A percentile compares a stretch with the other conserved stretches of the same genome.
Conservation (phyloP, 2,113 vertebrate genomes). For the Carassius carassius region DNA sequence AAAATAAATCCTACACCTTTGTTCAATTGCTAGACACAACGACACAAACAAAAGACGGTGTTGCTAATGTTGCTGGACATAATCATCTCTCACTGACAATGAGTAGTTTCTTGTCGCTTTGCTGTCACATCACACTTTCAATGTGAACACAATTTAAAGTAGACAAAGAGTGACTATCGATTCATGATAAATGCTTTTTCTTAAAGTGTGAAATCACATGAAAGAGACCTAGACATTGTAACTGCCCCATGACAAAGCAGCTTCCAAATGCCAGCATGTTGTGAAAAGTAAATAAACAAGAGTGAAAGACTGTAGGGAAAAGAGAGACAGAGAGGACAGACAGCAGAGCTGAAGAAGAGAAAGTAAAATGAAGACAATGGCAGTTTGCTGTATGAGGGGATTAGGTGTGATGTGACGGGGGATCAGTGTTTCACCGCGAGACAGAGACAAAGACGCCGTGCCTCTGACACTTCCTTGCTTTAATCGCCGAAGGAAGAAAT, state of each 20-base stretch:
- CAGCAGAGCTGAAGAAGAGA: slow-evolving; percentile 60
- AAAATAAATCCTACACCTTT: neutral
- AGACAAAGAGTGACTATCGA: neutral
- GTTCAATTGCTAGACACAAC: neutral
- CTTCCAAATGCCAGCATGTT: slow-evolving; percentile 27
- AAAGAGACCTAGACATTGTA: neutral
- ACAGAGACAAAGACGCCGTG: slow-evolving; percentile 65
- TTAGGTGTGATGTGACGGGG: slow-evolving; percentile 65
- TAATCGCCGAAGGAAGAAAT: slow-evolving; percentile 73
- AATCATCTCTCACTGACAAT: neutral
- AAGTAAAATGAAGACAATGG: slow-evolving; percentile 69
- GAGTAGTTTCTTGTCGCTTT: neutral
- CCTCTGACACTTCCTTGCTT: slow-evolving; percentile 68
- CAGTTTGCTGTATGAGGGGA: slow-evolving; percentile 69
- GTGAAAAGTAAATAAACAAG: slow-evolving; percentile 48
- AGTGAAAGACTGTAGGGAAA: slow-evolving; percentile 11
- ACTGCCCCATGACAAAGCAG: neutral
- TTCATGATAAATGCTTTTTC: slow-evolving; percentile 17
- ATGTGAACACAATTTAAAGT: neutral
- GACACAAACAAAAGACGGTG: neutral
- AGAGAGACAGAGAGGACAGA: slow-evolving; percentile 30
- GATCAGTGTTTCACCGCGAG: slow-evolving; percentile 61
- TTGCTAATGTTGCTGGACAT: neutral
- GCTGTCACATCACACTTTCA: neutral
- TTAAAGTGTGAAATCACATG: neutral